Base-by-base conservation (phyloP, 2,888 invertebrate species). In the Thecophora atra region DNA sequence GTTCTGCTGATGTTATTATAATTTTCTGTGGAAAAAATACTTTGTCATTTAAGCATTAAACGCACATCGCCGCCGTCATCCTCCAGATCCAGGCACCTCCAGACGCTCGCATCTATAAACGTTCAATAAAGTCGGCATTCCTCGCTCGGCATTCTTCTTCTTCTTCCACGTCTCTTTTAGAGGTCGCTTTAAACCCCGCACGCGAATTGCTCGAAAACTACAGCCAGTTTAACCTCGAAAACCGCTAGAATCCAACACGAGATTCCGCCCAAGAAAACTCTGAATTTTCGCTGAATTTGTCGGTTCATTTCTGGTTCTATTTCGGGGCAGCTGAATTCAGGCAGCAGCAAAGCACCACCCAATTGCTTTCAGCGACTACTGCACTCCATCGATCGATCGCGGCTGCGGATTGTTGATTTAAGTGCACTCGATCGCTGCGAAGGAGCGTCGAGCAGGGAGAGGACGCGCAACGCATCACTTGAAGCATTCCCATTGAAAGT, bases 191-290 rank as follows among this genome's bases (percentile, higher is more conserved):
- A 44, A 42, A 24, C 47, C 1, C n/a, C 44, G 28, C 26, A 4
- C n/a, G n/a, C 54, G 56, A 44, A 56, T 71, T 72, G 54, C 68
- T 30, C 67, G 58, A 64, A 71, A 74, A 74, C 70, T 73, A 70
- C 74, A 68, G 54, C 66, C 64, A 70, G 71, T 66, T 75, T 76
- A 77, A 75, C 75, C 74, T 56, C 60, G 71, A 72, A 73, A 70
- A 63, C 52, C 70, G 62, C 70, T 17, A 24, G 42, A 70, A 64
- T 70, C 63, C 21, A 63, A 70, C 63, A 47, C 24, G 44, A 4
- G n/a, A 13, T 19, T 44, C n/a, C 51, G 7, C 7, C 15, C 2
- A 19, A 42, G 17, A 63, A 21, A 44, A 19, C 30, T 42, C 15
- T 42, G 17, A 15, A 21, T 42, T 44, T 42, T 42, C 21, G 30